phyloP scores from a whole-genome alignment of 2,113 vertebrate species.

The Sphaerodactylus townsendi region DNA sequence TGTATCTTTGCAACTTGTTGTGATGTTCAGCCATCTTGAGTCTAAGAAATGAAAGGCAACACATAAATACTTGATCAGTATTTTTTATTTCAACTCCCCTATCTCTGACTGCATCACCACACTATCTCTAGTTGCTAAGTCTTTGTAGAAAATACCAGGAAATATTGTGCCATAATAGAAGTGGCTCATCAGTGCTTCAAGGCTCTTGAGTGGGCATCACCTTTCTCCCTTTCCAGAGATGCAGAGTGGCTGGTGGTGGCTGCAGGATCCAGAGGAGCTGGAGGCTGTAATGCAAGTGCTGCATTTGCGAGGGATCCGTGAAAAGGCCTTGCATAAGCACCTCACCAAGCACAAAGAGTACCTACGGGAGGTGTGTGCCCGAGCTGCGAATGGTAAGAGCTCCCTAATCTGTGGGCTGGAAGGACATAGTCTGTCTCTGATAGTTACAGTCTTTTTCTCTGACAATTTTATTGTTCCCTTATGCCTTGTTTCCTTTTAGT shows the following conservation, averaged over 20 bases:
- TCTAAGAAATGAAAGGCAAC: no score
- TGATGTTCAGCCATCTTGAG: no score
- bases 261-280: slow-evolving; percentile 85
- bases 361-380: slow-evolving; percentile 85
- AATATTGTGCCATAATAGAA: not conserved
- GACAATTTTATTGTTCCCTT: no score
- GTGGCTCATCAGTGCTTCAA: not conserved
- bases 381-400: slow-evolving; percentile 77
- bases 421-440: no score
- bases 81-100: no score
- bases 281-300: slow-evolving; percentile 81
- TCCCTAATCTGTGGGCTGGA: rapidly evolving
- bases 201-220: not conserved
- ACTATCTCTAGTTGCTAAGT: not conserved
- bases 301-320: slow-evolving; percentile 89
- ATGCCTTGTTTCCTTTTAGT: no score
- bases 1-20: no score
- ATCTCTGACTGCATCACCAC: not conserved
- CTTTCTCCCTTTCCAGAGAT: slow-evolving; percentile 76
- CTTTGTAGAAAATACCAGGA: not conserved
- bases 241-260: slow-evolving; percentile 95
- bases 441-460: no score
- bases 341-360: slow-evolving; percentile 92
- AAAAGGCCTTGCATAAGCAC: slow-evolving; percentile 92
- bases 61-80: no score